Conservation (phyloP, 2,113 vertebrate genomes). For the Plecotus auritus region DNA sequence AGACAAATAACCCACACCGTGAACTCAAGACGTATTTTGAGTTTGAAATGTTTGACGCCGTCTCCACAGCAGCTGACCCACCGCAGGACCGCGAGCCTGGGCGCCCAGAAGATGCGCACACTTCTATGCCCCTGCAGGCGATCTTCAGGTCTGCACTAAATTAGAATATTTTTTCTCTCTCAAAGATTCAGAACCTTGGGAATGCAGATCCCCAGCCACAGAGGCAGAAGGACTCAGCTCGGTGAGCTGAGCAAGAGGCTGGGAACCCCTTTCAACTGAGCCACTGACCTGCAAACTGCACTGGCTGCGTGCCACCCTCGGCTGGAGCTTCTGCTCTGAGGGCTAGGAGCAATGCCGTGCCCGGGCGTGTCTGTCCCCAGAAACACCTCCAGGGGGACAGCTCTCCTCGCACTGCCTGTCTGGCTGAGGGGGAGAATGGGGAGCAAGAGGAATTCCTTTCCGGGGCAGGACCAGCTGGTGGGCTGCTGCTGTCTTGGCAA, state of each 20-base stretch:
- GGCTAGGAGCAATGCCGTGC: fast-evolving
- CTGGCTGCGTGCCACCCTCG: fast-evolving
- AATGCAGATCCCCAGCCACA: background rate
- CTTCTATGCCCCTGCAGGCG: background rate
- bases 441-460: too few relatives aligned
- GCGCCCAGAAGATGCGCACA: fast-evolving
- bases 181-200: background rate
- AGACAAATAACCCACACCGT: fast-evolving
- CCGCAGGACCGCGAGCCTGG: fast-evolving
- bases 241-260: background rate
- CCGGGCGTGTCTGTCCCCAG: background rate
- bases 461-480: background rate
- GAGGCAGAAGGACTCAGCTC: background rate
- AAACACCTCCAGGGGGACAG: background rate
- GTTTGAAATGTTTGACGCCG: background rate
- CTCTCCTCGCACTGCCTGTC: background rate
- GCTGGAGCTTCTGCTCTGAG: background rate
- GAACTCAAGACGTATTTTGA: background rate
- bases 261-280: fast-evolving
- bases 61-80: fast-evolving
- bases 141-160: fast-evolving
- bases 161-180: background rate
- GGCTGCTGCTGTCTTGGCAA: background rate
- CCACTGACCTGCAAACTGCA: fast-evolving
- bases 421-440: fast-evolving